Evolutionary conservation across 2,797 vertebrate genomes (phyloP), one percentile per base, ranked within the genome.

Genomic region (Lates japonicus): DNA sequence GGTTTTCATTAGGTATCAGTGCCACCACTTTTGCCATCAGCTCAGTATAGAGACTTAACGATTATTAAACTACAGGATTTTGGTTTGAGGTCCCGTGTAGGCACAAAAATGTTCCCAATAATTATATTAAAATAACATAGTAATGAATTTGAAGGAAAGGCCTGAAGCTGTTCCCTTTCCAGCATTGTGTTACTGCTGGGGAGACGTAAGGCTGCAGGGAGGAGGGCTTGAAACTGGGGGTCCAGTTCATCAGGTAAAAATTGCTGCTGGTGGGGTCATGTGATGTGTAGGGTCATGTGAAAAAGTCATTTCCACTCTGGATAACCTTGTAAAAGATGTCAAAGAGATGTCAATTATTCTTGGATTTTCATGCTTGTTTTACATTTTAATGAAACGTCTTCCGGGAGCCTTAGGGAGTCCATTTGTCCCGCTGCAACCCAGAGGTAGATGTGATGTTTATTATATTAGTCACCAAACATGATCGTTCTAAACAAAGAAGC

Each of bases 121-220:
- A 89, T 84, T 75, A 83, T 82, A 64, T 92, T 91, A 85, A 82
- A 87, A 70, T 31, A 89, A 87, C 86, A 78, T 10, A 49, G 80
- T 82, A 76, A 88, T 86, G 84, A 70, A 75, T 88, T 66, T 83
- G 77, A 87, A 88, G 89, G 87, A 91, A 91, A 81, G 39, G 90
- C 92, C 92, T 49, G 75, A n/a, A 88, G 93, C 92, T 66, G 25
- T 93, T 92, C 91, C 90, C 78, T 88, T 85, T 76, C 20, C 11
- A 90, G 90, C 82, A 4, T 91, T 87, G 81, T 90, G 89, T 93
- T 93, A 91, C 93, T 83, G 70, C 79, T 11, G 65, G 76, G 80
- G 54, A 72, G 81, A 74, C 85, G 58, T 51, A n/a, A 65, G 60
- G 73, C 76, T 79, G 75, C 66, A 63, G 74, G 72, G 71, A 61